Evolutionary conservation across 1,140 invertebrate species (phyloP).

Genomic region (Pseudomyrmex flavicornis): DNA sequence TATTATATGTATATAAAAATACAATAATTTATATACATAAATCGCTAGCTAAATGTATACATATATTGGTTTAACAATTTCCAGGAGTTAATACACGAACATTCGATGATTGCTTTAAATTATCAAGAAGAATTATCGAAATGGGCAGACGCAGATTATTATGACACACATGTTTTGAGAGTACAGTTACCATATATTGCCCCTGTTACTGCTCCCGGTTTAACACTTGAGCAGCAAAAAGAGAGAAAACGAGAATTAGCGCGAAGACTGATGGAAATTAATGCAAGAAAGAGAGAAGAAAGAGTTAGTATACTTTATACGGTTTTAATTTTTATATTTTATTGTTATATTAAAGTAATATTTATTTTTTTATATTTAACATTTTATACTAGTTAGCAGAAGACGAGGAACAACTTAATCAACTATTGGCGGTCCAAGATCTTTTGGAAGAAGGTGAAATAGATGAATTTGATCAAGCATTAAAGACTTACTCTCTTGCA

Average conservation of each 20-base stretch:
- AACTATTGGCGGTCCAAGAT: constrained; percentile 92
- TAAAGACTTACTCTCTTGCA: constrained; percentile 87
- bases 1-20: not conserved
- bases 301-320: constrained; percentile 82
- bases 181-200: constrained; percentile 93
- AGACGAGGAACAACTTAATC: constrained; percentile 94
- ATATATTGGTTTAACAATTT: constrained; percentile 35
- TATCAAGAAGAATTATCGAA: constrained; percentile 92
- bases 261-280: constrained; percentile 92
- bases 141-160: constrained; percentile 93
- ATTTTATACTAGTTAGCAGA: constrained; percentile 88
- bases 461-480: constrained; percentile 89
- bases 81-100: constrained; percentile 92
- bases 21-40: not conserved
- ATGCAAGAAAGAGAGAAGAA: constrained; percentile 94
- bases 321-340: constrained; percentile 12
- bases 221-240: constrained; percentile 92
- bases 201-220: constrained; percentile 84
- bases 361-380: constrained; percentile 12
- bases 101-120: constrained; percentile 91
- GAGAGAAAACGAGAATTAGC: constrained; percentile 94
- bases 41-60: not conserved
- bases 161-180: constrained; percentile 93
- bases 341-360: not conserved
- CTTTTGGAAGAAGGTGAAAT: constrained; percentile 91